Conservation (phyloP, 2,888 invertebrate species). For the Chrysodeixis includens region DNA sequence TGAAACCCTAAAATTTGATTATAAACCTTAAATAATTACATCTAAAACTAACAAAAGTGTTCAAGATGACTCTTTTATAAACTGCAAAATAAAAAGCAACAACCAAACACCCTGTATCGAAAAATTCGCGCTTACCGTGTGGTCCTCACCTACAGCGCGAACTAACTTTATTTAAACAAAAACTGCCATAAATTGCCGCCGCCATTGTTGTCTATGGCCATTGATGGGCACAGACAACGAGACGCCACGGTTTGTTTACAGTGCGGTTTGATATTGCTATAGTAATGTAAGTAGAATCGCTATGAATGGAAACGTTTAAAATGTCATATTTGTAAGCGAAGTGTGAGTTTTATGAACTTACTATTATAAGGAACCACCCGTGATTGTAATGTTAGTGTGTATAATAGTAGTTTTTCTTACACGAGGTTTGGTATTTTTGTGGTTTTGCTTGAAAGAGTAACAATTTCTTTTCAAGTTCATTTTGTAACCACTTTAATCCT, state of each 20-base stretch:
- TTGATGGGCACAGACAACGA: constrained; percentile 68
- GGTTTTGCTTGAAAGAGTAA: too few species aligned
- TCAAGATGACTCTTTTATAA: too few species aligned
- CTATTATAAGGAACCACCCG: background rate
- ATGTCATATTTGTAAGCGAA: background rate
- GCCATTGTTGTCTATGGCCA: constrained; percentile 68
- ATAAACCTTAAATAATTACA: too few species aligned
- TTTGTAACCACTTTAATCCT: too few species aligned
- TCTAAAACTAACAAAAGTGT: too few species aligned
- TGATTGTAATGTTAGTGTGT: background rate
- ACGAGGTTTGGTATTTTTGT: too few species aligned
- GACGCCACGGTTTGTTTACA: constrained; percentile 55
- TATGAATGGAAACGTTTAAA: background rate
- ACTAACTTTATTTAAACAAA: constrained; percentile 80
- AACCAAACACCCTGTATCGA: constrained; percentile 62
- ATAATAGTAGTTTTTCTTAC: too few species aligned
- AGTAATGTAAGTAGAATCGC: background rate
- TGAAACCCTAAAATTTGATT: too few species aligned
- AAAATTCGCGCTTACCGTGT: constrained; percentile 76
- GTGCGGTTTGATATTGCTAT: constrained; percentile 3
- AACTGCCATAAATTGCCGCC: constrained; percentile 78
- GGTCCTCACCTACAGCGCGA: constrained; percentile 72
- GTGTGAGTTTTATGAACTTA: constrained; percentile 2
- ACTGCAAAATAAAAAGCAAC: background rate
- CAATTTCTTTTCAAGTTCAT: too few species aligned